These are phyloP conservation scores for Proales similis DNA, from an alignment of 1,140 invertebrate genomes.

Conservation along the genomic window DNA sequence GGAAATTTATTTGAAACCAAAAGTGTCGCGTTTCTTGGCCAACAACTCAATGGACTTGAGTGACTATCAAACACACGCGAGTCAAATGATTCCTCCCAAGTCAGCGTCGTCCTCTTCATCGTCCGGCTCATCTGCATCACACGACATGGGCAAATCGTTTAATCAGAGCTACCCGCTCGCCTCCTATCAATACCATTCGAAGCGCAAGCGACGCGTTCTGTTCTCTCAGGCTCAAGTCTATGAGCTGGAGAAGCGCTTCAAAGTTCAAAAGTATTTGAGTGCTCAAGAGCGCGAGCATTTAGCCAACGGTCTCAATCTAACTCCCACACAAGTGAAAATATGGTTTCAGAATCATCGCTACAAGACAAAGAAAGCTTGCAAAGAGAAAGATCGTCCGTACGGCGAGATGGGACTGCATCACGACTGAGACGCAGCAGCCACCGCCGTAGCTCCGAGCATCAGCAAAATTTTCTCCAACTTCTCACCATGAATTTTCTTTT, in stretches of 20 bases:
- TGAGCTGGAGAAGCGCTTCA: conserved; percentile 84
- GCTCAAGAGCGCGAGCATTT: conserved; percentile 90
- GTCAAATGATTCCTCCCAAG: background rate
- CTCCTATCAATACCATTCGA: conserved; percentile 47
- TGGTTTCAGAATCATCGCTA: conserved; percentile 78
- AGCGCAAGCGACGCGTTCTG: conserved; percentile 86
- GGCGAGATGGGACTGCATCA: no score
- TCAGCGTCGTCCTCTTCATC: background rate
- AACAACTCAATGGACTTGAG: no score
- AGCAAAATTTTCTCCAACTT: no score
- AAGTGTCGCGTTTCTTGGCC: no score
- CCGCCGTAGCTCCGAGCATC: no score
- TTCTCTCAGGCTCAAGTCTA: conserved; percentile 96
- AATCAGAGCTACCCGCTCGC: background rate
- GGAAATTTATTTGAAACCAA: no score
- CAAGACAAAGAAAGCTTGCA: conserved; percentile 48
- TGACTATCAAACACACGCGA: no score
- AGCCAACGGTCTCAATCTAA: conserved; percentile 79
- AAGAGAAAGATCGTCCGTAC: conserved; percentile 27
- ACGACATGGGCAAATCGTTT: background rate
- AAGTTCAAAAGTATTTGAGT: conserved; percentile 87
- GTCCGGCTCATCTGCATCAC: background rate
- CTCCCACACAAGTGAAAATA: conserved; percentile 95
- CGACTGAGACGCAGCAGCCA: no score
- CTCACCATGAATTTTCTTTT: no score